These are phyloP conservation scores for Ophion costatus DNA, from an alignment of 2,888 invertebrate species.

Conservation along the genomic window DNA sequence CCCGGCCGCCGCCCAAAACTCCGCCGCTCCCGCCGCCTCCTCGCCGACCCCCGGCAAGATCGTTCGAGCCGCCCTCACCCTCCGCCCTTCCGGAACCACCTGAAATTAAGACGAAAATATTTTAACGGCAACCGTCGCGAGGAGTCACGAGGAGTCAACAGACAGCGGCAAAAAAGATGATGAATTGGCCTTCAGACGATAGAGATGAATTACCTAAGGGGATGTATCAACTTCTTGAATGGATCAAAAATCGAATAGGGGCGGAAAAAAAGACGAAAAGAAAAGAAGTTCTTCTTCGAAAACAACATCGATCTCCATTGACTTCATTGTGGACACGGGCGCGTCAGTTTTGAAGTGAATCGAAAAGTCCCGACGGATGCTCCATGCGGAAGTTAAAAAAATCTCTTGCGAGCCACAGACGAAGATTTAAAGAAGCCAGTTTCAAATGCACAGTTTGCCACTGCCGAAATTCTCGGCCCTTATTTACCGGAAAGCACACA, in stretches of 20 bases:
- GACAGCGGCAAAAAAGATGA: not conserved
- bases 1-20: constrained; percentile 75
- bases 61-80: constrained; percentile 81
- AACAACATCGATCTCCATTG: too few relatives aligned
- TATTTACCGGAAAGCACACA: not conserved
- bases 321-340: not conserved
- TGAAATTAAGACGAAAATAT: constrained; percentile 62
- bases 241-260: too few relatives aligned
- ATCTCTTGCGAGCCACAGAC: not conserved
- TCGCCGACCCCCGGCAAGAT: constrained; percentile 77
- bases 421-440: not conserved
- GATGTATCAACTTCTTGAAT: too few relatives aligned
- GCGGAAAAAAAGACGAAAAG: too few relatives aligned
- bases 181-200: not conserved
- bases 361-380: not conserved
- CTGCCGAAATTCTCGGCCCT: not conserved
- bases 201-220: not conserved
- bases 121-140: not conserved
- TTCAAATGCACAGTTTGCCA: not conserved
- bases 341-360: not conserved
- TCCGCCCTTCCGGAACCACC: constrained; percentile 81
- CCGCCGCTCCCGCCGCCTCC: constrained; percentile 77
- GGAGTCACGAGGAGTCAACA: not conserved
- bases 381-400: not conserved
- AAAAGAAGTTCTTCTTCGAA: too few relatives aligned